phyloP scores from a whole-genome alignment of 2,888 invertebrate genomes.

The Arrhopalites spinosus region DNA sequence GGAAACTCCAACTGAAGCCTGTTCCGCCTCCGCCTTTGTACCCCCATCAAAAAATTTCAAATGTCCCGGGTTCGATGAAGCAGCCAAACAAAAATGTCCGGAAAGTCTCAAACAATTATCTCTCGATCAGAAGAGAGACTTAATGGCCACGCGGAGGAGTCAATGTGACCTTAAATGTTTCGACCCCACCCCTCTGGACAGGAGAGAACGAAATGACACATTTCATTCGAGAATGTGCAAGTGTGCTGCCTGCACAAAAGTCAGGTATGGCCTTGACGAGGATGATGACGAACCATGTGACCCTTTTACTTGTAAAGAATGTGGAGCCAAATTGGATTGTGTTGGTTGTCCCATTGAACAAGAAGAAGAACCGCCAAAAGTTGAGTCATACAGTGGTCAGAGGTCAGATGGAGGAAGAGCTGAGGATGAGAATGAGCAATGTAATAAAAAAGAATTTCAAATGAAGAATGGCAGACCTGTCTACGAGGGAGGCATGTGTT shows the following conservation, averaged over 20 bases:
- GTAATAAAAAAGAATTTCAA: not conserved
- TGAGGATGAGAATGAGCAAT: not conserved
- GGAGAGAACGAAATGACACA: not conserved
- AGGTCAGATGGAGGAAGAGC: not conserved
- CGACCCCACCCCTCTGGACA: not conserved
- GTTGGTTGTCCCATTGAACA: not conserved
- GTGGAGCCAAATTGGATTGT: conserved; percentile 15
- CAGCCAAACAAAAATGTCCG: not conserved
- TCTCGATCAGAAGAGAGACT: not conserved
- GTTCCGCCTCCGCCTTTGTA: too few species aligned
- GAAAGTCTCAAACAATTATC: not conserved
- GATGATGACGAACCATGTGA: conserved; percentile 9
- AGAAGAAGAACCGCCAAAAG: not conserved
- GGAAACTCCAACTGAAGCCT: too few species aligned
- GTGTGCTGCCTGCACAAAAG: conserved; percentile 3
- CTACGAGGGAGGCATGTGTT: not conserved
- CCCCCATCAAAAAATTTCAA: too few species aligned
- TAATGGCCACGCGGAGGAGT: not conserved
- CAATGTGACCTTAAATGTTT: conserved; percentile 24
- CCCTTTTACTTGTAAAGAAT: conserved; percentile 11
- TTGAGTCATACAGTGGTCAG: not conserved
- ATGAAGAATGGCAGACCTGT: not conserved
- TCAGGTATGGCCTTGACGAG: not conserved
- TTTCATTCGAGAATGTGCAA: not conserved
- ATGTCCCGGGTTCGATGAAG: not conserved